Evolutionary conservation across 2,113 vertebrate genomes (phyloP).

Genomic region (Lonchura striata): DNA sequence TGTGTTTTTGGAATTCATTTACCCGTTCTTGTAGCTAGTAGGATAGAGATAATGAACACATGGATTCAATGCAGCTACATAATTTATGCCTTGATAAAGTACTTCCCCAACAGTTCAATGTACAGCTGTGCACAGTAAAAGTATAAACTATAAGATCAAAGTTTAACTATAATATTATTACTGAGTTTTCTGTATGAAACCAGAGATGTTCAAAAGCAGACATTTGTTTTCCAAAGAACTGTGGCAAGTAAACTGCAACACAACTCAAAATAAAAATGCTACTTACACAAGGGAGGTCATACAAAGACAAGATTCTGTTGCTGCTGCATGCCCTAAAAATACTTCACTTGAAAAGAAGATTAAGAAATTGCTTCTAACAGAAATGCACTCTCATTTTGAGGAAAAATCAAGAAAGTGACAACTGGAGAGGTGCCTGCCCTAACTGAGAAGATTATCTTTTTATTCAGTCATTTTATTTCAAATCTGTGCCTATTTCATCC

Average conservation of each 20-base stretch:
- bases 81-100: neutral
- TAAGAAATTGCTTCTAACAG: neutral
- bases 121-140: neutral
- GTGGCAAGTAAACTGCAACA: neutral
- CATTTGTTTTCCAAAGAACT: neutral
- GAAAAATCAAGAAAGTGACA: neutral
- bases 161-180: neutral
- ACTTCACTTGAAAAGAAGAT: neutral
- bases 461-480: neutral
- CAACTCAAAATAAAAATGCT: neutral
- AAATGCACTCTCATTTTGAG: neutral
- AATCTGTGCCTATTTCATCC: neutral
- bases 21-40: neutral
- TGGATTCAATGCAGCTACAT: neutral
- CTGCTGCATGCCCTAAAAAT: neutral
- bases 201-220: neutral
- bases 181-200: neutral
- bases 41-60: neutral
- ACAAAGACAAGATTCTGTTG: neutral
- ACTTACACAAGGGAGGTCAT: neutral
- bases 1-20: neutral
- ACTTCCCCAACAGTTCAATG: neutral
- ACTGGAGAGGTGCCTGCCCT: accelerated
- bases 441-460: neutral
- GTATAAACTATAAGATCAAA: neutral